Conservation (phyloP, 2,888 invertebrate genomes). For the Cataglyphis albicans region DNA sequence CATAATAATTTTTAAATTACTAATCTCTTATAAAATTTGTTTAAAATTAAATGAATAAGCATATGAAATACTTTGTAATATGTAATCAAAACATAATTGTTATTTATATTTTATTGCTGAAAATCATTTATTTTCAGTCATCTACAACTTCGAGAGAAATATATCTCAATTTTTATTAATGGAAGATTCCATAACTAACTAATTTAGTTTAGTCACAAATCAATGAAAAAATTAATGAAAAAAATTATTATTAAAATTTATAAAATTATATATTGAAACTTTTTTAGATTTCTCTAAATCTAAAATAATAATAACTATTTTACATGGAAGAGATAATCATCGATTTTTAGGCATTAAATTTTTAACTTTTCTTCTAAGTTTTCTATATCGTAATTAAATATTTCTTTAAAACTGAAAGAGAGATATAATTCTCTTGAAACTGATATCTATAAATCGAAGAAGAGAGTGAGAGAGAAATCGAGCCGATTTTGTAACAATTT, state of each 20-base stretch:
- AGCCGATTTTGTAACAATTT: not conserved
- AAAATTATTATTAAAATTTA: not conserved
- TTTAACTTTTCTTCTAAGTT: not conserved
- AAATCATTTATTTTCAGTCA: not conserved
- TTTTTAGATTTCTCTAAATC: not conserved
- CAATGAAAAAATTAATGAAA: not conserved
- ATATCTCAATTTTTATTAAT: not conserved
- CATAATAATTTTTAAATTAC: not conserved
- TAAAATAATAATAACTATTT: not conserved
- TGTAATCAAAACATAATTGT: not conserved
- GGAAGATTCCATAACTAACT: not conserved
- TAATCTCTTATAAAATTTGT: not conserved
- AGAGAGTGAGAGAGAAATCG: not conserved
- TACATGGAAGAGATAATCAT: not conserved
- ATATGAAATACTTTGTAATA: not conserved
- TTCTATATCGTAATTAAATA: not conserved
- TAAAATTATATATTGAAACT: not conserved
- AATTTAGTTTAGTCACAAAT: not conserved
- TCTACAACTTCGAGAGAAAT: not conserved
- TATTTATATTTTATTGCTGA: not conserved
- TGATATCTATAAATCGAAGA: not conserved
- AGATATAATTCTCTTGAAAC: not conserved
- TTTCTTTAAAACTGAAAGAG: not conserved
- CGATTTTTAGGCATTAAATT: not conserved
- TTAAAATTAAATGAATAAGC: not conserved